These are phyloP conservation scores for Amiota minor DNA, from an alignment of 2,888 invertebrate species.

Conservation along the genomic window DNA sequence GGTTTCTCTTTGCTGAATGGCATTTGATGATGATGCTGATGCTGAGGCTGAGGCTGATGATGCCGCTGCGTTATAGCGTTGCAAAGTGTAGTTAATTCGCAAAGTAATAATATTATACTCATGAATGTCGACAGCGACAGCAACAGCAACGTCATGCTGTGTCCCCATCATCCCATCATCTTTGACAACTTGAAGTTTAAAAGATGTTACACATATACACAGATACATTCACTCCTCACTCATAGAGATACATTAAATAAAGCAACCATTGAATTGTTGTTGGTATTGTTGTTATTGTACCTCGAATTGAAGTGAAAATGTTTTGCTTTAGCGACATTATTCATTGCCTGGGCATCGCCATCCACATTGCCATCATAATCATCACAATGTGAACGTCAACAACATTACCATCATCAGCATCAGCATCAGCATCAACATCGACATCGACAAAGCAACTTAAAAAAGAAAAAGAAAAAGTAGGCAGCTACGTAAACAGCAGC, in stretches of 20 bases:
- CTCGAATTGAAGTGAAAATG: no score
- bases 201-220: neutral
- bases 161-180: neutral
- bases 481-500: neutral
- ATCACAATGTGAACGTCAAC: constrained; percentile 50
- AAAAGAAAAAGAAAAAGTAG: no score
- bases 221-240: neutral
- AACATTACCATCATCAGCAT: constrained; percentile 48
- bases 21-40: neutral
- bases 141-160: constrained; percentile 26
- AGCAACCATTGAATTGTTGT: no score
- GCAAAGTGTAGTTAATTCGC: constrained; percentile 63
- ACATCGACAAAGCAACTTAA: neutral
- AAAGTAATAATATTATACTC: constrained; percentile 66
- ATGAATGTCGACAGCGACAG: constrained; percentile 38
- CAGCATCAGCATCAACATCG: neutral
- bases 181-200: neutral
- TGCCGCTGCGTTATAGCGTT: neutral
- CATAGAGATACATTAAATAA: no score
- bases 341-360: constrained; percentile 53
- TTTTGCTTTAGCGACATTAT: constrained; percentile 65
- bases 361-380: constrained; percentile 41
- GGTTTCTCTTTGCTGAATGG: neutral
- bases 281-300: no score
- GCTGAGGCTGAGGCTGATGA: constrained; percentile 9